Percentiles rank a stretch among this genome's conserved stretches.
phyloP scores from a whole-genome alignment of 2,888 invertebrate genomes.

The Trachelus troglodyta region DNA sequence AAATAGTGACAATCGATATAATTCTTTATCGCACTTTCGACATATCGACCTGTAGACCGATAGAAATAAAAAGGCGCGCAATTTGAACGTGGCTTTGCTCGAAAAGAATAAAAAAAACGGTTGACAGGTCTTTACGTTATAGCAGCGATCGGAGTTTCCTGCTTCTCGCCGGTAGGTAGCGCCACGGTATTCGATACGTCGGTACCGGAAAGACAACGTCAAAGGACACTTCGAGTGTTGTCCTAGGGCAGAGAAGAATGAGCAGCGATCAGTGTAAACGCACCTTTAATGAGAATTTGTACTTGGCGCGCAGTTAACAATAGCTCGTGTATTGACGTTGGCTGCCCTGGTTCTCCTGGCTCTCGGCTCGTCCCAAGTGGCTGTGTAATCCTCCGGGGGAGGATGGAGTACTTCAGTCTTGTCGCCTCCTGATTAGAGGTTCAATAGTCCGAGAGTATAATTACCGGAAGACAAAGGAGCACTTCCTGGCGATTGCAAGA shows the following conservation, averaged over 20 bases:
- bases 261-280: not conserved
- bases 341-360: constrained; percentile 2
- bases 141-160: too few relatives aligned
- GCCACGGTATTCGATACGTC: too few relatives aligned
- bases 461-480: constrained; percentile 19
- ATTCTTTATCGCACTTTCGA: too few relatives aligned
- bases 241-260: not conserved
- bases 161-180: too few relatives aligned
- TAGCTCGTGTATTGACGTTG: not conserved
- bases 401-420: constrained; percentile 8
- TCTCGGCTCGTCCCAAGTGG: constrained; percentile 12
- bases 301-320: constrained; percentile 14
- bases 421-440: constrained; percentile 20
- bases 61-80: too few relatives aligned
- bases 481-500: not conserved
- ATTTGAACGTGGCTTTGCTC: too few relatives aligned
- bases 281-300: constrained; percentile 11
- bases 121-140: too few relatives aligned
- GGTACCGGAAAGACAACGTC: too few relatives aligned
- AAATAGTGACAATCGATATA: too few relatives aligned
- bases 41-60: too few relatives aligned
- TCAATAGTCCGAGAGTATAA: constrained; percentile 24
- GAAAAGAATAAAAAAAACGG: too few relatives aligned
- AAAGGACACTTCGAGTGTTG: too few relatives aligned
- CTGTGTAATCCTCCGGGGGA: constrained; percentile 14